phyloP scores from a whole-genome alignment of 2,888 invertebrate species.

The Acronicta psi region DNA sequence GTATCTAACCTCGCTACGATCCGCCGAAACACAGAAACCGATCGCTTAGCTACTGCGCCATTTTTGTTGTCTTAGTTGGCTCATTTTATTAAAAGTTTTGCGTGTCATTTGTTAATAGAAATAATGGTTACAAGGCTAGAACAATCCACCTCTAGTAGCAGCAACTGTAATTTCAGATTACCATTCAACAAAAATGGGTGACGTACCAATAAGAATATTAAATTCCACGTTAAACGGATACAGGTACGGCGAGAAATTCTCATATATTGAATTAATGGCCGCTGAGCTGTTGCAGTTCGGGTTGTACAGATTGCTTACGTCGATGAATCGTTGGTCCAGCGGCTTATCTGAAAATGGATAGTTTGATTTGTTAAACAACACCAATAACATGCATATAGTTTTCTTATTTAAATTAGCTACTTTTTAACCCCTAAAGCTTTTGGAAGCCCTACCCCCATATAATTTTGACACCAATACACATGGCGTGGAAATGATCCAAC shows the following conservation, averaged over 20 bases:
- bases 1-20: too few relatives aligned
- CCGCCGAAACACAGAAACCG: too few relatives aligned
- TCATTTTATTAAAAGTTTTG: too few relatives aligned
- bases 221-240: constrained; percentile 95
- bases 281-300: constrained; percentile 82
- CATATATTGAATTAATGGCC: constrained; percentile 84
- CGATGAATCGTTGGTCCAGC: constrained; percentile 61
- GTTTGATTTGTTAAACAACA: not conserved
- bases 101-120: too few relatives aligned
- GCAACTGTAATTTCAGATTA: constrained; percentile 4
- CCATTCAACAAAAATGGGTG: constrained; percentile 14
- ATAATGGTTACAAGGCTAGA: not conserved
- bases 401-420: too few relatives aligned
- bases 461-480: too few relatives aligned
- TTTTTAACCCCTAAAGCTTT: too few relatives aligned
- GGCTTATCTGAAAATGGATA: constrained; percentile 28
- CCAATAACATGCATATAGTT: not conserved
- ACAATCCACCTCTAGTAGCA: not conserved
- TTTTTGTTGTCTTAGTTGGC: too few relatives aligned
- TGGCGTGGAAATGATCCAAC: too few relatives aligned
- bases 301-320: constrained; percentile 77
- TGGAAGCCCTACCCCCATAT: too few relatives aligned
- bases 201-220: constrained; percentile 92
- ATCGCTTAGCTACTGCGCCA: too few relatives aligned
- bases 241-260: constrained; percentile 92